A percentile compares a stretch with the other conserved stretches of the same genome.
Conservation (phyloP, 1,140 invertebrate genomes). For the Leptopilina boulardi region DNA sequence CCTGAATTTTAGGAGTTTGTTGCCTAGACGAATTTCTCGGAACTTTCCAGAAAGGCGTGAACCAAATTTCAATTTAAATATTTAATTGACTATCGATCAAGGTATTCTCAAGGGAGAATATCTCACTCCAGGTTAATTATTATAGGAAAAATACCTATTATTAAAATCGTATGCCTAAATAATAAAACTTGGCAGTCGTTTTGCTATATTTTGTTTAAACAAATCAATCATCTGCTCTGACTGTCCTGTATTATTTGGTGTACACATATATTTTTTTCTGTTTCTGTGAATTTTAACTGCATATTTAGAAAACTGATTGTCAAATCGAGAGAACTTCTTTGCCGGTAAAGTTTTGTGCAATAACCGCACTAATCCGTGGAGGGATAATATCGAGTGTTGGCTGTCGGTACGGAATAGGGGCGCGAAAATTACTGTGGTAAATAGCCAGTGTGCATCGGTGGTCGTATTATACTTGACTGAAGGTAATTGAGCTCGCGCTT, state of each 20-base stretch:
- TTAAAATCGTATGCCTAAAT: too few relatives aligned
- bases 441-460: slow-evolving; percentile 60
- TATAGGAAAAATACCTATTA: too few relatives aligned
- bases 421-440: slow-evolving; percentile 69
- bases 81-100: too few relatives aligned
- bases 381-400: slow-evolving; percentile 60
- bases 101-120: too few relatives aligned
- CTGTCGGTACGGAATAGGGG: slow-evolving; percentile 56
- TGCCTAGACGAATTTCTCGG: slow-evolving; percentile 2
- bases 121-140: too few relatives aligned
- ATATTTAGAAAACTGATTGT: slow-evolving; percentile 47
- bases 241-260: too few relatives aligned
- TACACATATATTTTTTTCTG: too few relatives aligned
- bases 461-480: slow-evolving; percentile 69
- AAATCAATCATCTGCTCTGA: too few relatives aligned
- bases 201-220: too few relatives aligned
- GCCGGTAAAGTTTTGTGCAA: slow-evolving; percentile 50
- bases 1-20: slow-evolving; percentile 19
- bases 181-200: too few relatives aligned
- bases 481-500: slow-evolving; percentile 74
- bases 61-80: slow-evolving; percentile 39
- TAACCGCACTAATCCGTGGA: slow-evolving; percentile 61
- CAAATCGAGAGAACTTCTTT: slow-evolving; percentile 47
- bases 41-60: slow-evolving; percentile 45
- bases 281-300: slow-evolving; percentile 54